Evolutionary conservation across 1,140 invertebrate genomes (phyloP).

Genomic region (Aphaenogaster rudis): DNA sequence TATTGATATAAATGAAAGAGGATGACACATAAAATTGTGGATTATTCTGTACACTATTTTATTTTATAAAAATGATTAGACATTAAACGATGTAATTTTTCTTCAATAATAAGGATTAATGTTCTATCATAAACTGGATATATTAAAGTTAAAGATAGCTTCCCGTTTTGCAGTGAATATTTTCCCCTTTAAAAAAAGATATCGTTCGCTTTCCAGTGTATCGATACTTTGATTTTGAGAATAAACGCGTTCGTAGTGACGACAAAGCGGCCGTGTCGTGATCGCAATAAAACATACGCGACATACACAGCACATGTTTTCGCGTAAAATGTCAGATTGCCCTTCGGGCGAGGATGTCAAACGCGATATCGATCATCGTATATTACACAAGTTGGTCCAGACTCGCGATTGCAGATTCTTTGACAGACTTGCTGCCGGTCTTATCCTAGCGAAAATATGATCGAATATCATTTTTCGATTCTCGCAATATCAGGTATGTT

Average conservation of each 20-base stretch:
- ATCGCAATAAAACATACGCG: conserved; percentile 25
- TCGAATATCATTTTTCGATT: not conserved
- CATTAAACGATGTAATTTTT: not conserved
- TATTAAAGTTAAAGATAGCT: conserved; percentile 3
- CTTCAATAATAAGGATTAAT: not conserved
- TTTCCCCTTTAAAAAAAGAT: conserved; percentile 11
- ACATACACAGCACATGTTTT: conserved; percentile 20
- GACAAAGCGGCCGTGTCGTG: conserved; percentile 33
- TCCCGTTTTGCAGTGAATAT: not conserved
- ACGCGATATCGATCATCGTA: conserved; percentile 44
- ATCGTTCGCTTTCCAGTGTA: conserved; percentile 3
- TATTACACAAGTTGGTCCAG: not conserved
- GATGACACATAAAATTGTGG: not conserved
- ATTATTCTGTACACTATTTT: not conserved
- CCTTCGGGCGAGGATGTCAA: conserved; percentile 22
- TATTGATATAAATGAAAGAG: not conserved
- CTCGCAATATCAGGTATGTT: not conserved
- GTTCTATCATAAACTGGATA: not conserved
- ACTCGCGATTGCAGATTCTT: conserved; percentile 4
- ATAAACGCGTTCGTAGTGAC: conserved; percentile 18
- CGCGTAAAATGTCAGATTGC: conserved; percentile 38
- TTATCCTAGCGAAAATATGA: conserved; percentile 12
- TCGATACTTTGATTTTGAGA: conserved; percentile 38
- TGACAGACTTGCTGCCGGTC: not conserved
- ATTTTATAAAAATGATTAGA: not conserved